Evolutionary conservation across 2,113 vertebrate genomes (phyloP), one percentile per base, ranked within the genome.

Genomic region (Willisornis vidua): DNA sequence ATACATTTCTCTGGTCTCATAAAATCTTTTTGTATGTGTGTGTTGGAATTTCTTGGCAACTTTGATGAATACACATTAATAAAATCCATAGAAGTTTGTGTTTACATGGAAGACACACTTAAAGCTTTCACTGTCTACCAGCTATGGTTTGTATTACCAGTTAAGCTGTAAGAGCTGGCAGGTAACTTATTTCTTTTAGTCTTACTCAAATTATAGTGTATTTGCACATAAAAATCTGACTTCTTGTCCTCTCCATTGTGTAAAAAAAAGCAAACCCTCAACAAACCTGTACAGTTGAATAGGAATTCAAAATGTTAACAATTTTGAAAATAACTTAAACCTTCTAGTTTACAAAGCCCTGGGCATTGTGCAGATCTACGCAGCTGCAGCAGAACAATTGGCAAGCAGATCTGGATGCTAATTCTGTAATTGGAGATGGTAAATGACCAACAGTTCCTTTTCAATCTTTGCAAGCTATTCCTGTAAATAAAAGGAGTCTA

Each of bases 361-460:
- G 22, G 37, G 41, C 84, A 65, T 74, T 89, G 49, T 85, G 67
- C 58, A 62, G 62, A 65, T 58, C 58, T 66, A 39, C 6, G 1
- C 78, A 89, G 85, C 74, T 96, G 87, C 71, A 94, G 78, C 37
- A 66, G 72, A 83, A 51, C 41, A 66, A 39, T 84, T 93, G 72
- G 66, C 74, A 93, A 87, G 59, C 46, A 75, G 76, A 82, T 79
- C 62, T 94, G 78, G 70, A 89, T 80, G 59, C 62, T 86, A 83
- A 67, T 93, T 96, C 75, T 94, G 58, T 90, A 75, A 91, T 85
- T 82, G 80, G 86, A 63, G 35, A 85, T 95, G n/a, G n/a, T 87
- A 79, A 93, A 90, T 90, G 75, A 90, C 65, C 68, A 91, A 58
- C 62, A 88, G 28, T 28, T 94, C 57, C 61, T 87, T 92, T 92